Evolutionary conservation across 2,888 invertebrate genomes (phyloP).

Genomic region (Branchellion lobata): DNA sequence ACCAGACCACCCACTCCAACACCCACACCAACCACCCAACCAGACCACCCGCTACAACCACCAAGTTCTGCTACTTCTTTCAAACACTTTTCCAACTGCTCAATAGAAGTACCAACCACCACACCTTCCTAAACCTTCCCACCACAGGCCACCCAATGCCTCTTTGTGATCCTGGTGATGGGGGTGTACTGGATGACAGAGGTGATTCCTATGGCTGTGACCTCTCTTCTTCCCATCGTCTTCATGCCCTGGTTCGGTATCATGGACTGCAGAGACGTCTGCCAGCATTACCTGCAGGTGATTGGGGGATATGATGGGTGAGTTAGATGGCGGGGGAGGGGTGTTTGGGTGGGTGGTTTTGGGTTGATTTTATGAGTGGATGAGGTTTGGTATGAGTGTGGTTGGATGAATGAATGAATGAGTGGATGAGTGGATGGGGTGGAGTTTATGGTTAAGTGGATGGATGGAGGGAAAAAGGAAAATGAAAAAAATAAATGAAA

Average conservation of each 20-base stretch:
- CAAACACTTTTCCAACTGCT: too few relatives aligned
- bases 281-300: conserved; percentile 53
- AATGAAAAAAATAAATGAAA: background rate
- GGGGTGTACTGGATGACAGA: conserved; percentile 55
- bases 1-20: background rate
- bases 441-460: too few relatives aligned
- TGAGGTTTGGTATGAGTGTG: conserved; percentile 44
- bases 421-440: too few relatives aligned
- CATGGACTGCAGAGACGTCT: conserved; percentile 51
- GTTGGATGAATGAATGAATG: background rate
- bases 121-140: background rate
- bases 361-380: background rate
- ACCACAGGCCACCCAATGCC: conserved; percentile 57
- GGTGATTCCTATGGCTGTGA: conserved; percentile 54
- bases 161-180: conserved; percentile 56
- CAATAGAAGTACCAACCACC: too few relatives aligned
- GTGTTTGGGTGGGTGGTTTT: background rate
- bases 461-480: too few relatives aligned
- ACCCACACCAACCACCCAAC: background rate
- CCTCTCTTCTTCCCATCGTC: conserved; percentile 54
- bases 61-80: background rate
- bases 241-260: conserved; percentile 54
- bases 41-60: background rate
- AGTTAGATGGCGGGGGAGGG: background rate
- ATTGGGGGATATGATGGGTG: background rate